A percentile compares a stretch with the other conserved stretches of the same genome.
These are phyloP conservation scores for Eueides isabella DNA, from an alignment of 1,140 invertebrate genomes.

Conservation along the genomic window DNA sequence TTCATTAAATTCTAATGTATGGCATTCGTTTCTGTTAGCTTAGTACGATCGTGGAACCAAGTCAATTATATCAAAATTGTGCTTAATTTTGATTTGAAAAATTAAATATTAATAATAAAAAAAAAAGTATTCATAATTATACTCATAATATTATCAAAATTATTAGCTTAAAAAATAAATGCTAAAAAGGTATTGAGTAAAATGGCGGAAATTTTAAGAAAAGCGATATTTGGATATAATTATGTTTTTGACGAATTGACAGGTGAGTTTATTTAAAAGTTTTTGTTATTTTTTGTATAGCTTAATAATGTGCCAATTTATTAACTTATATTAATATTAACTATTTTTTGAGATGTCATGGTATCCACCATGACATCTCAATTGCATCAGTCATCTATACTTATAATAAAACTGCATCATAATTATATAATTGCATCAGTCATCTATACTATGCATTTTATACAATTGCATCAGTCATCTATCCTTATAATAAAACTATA, in stretches of 20 bases:
- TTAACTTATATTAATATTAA: too few relatives aligned
- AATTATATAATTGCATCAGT: too few relatives aligned
- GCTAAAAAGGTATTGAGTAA: constrained; percentile 2
- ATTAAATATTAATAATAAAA: not conserved
- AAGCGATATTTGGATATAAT: constrained; percentile 45
- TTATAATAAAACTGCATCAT: too few relatives aligned
- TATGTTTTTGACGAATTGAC: constrained; percentile 50
- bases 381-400: too few relatives aligned
- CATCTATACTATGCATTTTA: too few relatives aligned
- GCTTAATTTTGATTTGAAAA: not conserved
- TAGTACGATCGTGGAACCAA: not conserved
- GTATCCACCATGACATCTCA: too few relatives aligned
- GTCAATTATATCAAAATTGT: not conserved
- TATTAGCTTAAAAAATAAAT: not conserved
- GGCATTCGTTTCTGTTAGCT: not conserved
- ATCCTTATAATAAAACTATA: too few relatives aligned
- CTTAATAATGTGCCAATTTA: too few relatives aligned
- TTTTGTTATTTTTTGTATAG: not conserved
- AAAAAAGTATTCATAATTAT: too few relatives aligned
- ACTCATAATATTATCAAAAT: too few relatives aligned
- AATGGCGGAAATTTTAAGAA: constrained; percentile 53
- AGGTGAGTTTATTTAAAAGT: constrained; percentile 45
- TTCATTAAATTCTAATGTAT: constrained; percentile 1
- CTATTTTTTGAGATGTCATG: too few relatives aligned
- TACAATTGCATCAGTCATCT: too few relatives aligned